Evolutionary conservation across 2,888 invertebrate species (phyloP), one percentile per base, ranked within the genome.

Genomic region (Escarpia spicata): DNA sequence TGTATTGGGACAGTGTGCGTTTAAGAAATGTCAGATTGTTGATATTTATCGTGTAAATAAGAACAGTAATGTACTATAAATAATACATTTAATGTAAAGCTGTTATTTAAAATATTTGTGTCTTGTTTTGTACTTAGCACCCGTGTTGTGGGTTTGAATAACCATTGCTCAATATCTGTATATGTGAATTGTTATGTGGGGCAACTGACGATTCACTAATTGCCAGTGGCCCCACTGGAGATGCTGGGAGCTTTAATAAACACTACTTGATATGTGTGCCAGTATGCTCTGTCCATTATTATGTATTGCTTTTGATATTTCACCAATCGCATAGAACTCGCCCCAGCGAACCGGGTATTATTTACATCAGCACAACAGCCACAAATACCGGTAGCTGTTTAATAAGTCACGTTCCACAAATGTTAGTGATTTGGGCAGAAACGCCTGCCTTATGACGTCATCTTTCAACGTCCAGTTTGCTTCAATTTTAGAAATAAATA

Each of bases 111-210:
- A 15, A n/a, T 75, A 75, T 75, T 26, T 75, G 19, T 6, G 6
- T 75, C 75, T 26, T 75, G n/a, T 75, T 75, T 75, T 75, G 75
- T 75, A 75, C 75, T 75, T 75, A 26, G 75, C 75, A 75, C 75
- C 75, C 3, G 26, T 75, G 75, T 26, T 75, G 75, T 75, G 75
- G 26, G 26, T 75, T 75, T 75, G 75, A 75, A 75, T 75, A 75
- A 75, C 15, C 26, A 3, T 75, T 75, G 75, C 75, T 75, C 26
- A 75, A 52, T 12, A 75, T 75, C 19, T 75, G 75, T 75, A 26
- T 0, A 75, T 26, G 75, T 75, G 75, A 2, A 26, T 75, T 75
- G 26, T n/a, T 75, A n/a, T 26, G 75, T 75, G 75, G n/a, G 6
- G 75, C 8, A n/a, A 75, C 75, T 75, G 19, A 26, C 3, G 19